Base-by-base conservation (phyloP, 2,888 invertebrate species). In the Torymus tubicola region DNA sequence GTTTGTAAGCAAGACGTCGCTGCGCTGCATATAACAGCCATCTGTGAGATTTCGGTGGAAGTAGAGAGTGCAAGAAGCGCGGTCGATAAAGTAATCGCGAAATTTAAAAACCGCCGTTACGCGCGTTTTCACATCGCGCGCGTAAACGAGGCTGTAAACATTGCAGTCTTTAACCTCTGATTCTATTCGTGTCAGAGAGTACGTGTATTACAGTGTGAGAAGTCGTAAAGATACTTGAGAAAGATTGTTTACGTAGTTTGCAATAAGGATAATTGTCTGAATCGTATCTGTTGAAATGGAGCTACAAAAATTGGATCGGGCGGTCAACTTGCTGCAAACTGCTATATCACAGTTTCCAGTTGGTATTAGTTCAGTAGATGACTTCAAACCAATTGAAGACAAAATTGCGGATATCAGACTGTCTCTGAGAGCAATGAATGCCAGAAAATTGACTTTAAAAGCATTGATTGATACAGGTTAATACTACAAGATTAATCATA, bases 331-430 rank as follows among this genome's bases (percentile, higher is more conserved):
- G 0, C 70, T 87, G 4, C 42, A 78, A 8, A 13, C 72, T 61
- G 77, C 61, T 21, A 76, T 87, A 21, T 76, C 68, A 11, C 65
- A 85, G 64, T 88, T 87, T 58, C 85, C 85, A 24, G 14, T 86
- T 24, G 86, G 85, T 16, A 86, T 85, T 8, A 50, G 80, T 11
- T 83, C 84, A 24, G 53, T 83, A 14, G 82, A 86, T 21, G 87
- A 87, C 63, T 85, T 83, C 2, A 85, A 82, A 53, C 83, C 87
- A 4, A 18, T 83, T 0, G 85, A 86, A 61, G 84, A 86, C 18
- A 86, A 82, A 80, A 84, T 88, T 18, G 52, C n/a, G 24, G 57
- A 71, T 13, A 55, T 79, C n/a, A 84, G 82, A 64, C 57, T 80
- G 42, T 57, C 74, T 0, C 53, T 87, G 10, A 85, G 76, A 63